Conservation (phyloP, 2,888 invertebrate genomes). For the Drosophila macrospina region DNA sequence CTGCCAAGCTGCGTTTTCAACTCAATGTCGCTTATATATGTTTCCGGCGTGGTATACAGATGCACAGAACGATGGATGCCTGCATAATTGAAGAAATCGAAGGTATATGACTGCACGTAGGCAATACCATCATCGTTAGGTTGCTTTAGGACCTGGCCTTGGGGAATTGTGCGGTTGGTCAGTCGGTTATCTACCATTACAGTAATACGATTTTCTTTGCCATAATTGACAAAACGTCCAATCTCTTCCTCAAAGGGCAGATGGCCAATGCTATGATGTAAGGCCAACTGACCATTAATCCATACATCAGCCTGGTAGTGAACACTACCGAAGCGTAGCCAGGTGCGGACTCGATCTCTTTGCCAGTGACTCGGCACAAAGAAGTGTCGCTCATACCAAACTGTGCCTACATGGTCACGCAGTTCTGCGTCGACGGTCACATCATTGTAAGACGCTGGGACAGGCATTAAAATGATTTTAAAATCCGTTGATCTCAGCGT, state of each 20-base stretch:
- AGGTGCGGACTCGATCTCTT: conserved; percentile 87
- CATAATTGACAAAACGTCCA: conserved; percentile 88
- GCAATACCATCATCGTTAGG: conserved; percentile 87
- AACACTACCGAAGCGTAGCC: conserved; percentile 96
- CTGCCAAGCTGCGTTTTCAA: conserved; percentile 90
- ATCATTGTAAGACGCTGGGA: conserved; percentile 98
- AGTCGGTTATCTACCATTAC: conserved; percentile 98
- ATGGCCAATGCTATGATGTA: conserved; percentile 96
- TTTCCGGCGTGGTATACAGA: conserved; percentile 93
- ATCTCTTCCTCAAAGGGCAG: conserved; percentile 96
- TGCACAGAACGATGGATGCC: conserved; percentile 97
- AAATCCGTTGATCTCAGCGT: conserved; percentile 88
- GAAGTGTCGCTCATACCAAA: conserved; percentile 97
- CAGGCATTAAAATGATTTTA: conserved; percentile 94
- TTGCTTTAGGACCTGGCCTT: conserved; percentile 89
- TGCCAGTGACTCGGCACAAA: conserved; percentile 91
- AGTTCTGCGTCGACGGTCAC: conserved; percentile 91
- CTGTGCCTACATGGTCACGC: conserved; percentile 97
- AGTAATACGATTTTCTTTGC: conserved; percentile 91
- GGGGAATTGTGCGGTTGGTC: conserved; percentile 93
- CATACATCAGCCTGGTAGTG: conserved; percentile 96
- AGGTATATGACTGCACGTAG: conserved; percentile 92
- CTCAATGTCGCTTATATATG: conserved; percentile 93
- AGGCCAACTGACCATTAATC: conserved; percentile 92
- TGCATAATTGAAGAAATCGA: conserved; percentile 99